A percentile compares a stretch with the other conserved stretches of the same genome.
Evolutionary conservation across 2,888 invertebrate species (phyloP).

Genomic region (Mesorhabditis spiculigera): DNA sequence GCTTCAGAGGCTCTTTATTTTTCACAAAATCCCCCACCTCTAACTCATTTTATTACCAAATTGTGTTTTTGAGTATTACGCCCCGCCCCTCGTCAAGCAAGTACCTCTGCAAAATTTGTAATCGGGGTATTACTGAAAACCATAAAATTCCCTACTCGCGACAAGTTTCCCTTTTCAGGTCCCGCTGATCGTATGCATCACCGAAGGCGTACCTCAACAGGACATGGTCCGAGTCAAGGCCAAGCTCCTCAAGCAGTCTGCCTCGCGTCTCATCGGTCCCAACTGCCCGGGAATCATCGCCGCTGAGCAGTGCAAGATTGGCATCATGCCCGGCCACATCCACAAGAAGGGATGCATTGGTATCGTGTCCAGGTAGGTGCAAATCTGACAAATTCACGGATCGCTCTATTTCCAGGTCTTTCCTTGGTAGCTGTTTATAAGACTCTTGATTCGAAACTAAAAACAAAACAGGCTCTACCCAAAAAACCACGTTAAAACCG

Average conservation of each 20-base stretch:
- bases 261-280: conserved; percentile 86
- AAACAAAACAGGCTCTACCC: no score
- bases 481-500: no score
- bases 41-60: no score
- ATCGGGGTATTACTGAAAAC: no score
- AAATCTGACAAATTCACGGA: no score
- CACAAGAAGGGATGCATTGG: conserved; percentile 72
- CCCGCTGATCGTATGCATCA: conserved; percentile 87
- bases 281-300: conserved; percentile 99
- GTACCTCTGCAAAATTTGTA: no score
- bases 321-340: conserved; percentile 98
- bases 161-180: conserved; percentile 27
- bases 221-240: conserved; percentile 78
- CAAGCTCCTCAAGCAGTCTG: conserved; percentile 30
- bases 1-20: neutral
- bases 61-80: no score
- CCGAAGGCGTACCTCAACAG: conserved; percentile 74
- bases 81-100: no score
- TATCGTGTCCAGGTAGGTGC: conserved; percentile 2
- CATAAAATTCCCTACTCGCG: no score
- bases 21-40: neutral
- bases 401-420: no score
- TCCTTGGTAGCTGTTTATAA: no score
- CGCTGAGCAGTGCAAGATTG: conserved; percentile 84
- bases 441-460: no score